These are phyloP conservation scores for Sebastes paucispinis DNA, from an alignment of 2,797 vertebrate genomes.

Conservation along the genomic window DNA sequence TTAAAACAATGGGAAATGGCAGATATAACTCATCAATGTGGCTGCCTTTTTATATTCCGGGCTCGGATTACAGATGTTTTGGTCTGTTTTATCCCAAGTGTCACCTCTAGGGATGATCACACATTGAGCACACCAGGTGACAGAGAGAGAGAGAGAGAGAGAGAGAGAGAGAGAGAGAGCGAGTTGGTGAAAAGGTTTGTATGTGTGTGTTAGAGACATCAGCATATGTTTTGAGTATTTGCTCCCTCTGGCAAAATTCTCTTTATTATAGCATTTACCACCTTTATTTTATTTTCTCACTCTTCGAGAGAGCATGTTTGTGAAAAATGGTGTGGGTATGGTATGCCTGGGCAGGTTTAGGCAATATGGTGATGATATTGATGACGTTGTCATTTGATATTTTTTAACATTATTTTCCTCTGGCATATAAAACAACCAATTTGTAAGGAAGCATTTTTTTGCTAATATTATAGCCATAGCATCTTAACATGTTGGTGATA, in stretches of 20 bases:
- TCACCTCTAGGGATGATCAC: neutral
- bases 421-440: neutral
- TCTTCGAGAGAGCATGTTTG: neutral
- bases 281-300: neutral
- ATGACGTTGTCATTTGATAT: neutral
- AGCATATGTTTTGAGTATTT: constrained; percentile 14
- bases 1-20: neutral
- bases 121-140: constrained; percentile 16
- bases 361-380: neutral
- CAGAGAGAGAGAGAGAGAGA: no score
- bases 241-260: neutral
- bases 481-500: neutral
- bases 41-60: neutral
- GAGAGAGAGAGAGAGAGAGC: no score
- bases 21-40: neutral
- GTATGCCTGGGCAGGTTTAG: neutral
- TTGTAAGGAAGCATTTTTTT: neutral
- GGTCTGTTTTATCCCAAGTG: constrained; percentile 1
- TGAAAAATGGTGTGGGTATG: neutral
- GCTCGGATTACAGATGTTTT: neutral
- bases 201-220: neutral
- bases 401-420: neutral
- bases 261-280: neutral
- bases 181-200: neutral
- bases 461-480: neutral